Percentiles rank a stretch among this genome's conserved stretches.
Conservation (phyloP, 2,797 vertebrate genomes). For the Gymnopithys bicolor region DNA sequence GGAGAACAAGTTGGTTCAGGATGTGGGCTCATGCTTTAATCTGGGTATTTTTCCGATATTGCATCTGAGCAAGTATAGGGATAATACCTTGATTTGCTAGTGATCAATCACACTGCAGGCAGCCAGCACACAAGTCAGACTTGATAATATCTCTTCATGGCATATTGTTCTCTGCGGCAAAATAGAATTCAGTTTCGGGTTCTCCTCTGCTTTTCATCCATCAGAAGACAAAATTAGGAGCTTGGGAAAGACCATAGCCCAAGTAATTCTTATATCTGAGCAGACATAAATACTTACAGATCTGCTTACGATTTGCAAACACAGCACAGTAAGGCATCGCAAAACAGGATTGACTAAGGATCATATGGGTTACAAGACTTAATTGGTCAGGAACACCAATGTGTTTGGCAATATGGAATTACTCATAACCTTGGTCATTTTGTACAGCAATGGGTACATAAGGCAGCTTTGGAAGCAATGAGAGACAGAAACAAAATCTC, state of each 20-base stretch:
- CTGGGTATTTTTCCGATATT: not conserved
- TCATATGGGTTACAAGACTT: not conserved
- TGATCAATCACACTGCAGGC: conserved; percentile 4
- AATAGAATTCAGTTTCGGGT: not conserved
- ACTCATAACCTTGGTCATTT: not conserved
- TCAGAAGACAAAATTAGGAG: not conserved
- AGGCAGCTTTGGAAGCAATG: not conserved
- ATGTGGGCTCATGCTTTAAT: not conserved
- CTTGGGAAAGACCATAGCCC: not conserved
- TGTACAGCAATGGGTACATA: rapidly evolving
- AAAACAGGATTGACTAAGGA: not conserved
- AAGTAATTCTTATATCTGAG: conserved; percentile 12
- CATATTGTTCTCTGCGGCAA: not conserved
- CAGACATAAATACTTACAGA: conserved; percentile 48
- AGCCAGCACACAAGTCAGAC: conserved; percentile 5
- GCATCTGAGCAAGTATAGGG: not conserved
- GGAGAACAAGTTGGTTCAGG: not conserved
- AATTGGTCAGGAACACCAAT: not conserved
- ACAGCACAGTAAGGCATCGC: not conserved
- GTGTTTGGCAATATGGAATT: not conserved
- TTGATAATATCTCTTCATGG: not conserved
- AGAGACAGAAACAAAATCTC: not conserved
- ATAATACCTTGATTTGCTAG: not conserved
- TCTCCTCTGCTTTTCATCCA: not conserved
- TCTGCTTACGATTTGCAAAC: conserved; percentile 25